Percentiles rank a stretch among this genome's conserved stretches.
phyloP scores from a whole-genome alignment of 2,113 vertebrate genomes.

The Ophthalmolycus amberensis region DNA sequence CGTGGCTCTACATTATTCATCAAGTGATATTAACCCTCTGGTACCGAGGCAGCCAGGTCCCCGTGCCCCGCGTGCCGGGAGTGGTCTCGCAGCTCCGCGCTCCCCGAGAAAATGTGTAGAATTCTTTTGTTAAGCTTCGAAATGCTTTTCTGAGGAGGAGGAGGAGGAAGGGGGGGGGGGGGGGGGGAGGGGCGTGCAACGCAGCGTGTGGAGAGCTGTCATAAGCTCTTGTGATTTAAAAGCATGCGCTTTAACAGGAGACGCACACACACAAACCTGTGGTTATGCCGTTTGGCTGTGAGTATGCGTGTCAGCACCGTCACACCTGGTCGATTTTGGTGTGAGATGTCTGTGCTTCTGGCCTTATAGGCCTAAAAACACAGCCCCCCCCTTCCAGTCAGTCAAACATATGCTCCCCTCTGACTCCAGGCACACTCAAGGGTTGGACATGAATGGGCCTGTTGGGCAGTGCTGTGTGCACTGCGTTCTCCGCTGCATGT shows the following conservation, averaged over 20 bases:
- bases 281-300: background rate
- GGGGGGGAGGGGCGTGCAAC: slow-evolving; percentile 7
- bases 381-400: slow-evolving; percentile 35
- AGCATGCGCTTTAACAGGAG: slow-evolving; percentile 41
- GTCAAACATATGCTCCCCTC: slow-evolving; percentile 55
- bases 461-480: slow-evolving; percentile 44
- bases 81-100: slow-evolving; percentile 27
- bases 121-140: slow-evolving; percentile 63
- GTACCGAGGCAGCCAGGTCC: slow-evolving; percentile 17
- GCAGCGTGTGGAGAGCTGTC: slow-evolving; percentile 52
- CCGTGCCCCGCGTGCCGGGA: background rate
- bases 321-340: slow-evolving; percentile 67
- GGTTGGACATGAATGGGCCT: slow-evolving; percentile 62
- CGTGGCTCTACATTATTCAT: slow-evolving; percentile 71
- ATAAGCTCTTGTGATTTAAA: slow-evolving; percentile 32
- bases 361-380: slow-evolving; percentile 50
- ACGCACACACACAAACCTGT: slow-evolving; percentile 5
- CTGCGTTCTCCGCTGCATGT: slow-evolving; percentile 63
- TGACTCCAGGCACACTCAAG: slow-evolving; percentile 34
- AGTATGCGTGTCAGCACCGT: slow-evolving; percentile 35
- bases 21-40: slow-evolving; percentile 49
- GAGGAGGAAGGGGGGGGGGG: slow-evolving; percentile 12
- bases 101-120: slow-evolving; percentile 38
- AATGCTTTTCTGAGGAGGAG: slow-evolving; percentile 51
- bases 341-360: slow-evolving; percentile 48